phyloP scores from a whole-genome alignment of 2,113 vertebrate genomes.

The Chaenocephalus aceratus region DNA sequence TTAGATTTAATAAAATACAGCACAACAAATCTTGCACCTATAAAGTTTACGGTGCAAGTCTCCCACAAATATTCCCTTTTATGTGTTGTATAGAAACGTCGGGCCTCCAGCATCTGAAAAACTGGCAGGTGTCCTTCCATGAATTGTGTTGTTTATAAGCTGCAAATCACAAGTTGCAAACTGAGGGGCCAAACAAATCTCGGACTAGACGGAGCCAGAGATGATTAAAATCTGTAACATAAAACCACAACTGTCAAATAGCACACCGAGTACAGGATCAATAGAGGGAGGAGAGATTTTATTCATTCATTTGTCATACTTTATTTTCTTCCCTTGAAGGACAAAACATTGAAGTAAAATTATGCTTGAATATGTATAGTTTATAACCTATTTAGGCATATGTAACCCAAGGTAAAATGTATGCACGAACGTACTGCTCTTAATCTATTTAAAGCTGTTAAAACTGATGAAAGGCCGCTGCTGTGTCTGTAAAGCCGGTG shows the following conservation, averaged over 20 bases:
- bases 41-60: constrained; percentile 78
- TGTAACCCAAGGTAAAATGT: too few species aligned
- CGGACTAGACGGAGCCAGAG: constrained; percentile 51
- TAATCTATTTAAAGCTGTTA: neutral
- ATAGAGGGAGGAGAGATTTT: constrained; percentile 38
- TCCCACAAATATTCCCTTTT: constrained; percentile 78
- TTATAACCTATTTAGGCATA: too few species aligned
- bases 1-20: constrained; percentile 79
- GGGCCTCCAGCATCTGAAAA: constrained; percentile 63
- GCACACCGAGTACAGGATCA: constrained; percentile 34
- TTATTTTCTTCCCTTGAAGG: constrained; percentile 35
- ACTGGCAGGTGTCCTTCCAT: constrained; percentile 78
- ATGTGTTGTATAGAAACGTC: constrained; percentile 67
- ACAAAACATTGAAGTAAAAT: constrained; percentile 21
- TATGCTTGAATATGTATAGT: too few species aligned
- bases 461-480: neutral
- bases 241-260: constrained; percentile 65
- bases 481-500: too few species aligned
- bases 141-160: constrained; percentile 74
- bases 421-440: too few species aligned
- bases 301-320: constrained; percentile 21
- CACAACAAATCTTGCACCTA: constrained; percentile 76
- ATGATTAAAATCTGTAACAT: constrained; percentile 72
- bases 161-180: constrained; percentile 69
- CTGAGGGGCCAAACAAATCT: constrained; percentile 50